A percentile compares a stretch with the other conserved stretches of the same genome.
Evolutionary conservation across 1,140 invertebrate genomes (phyloP).

Genomic region (Drosophila funebris): DNA sequence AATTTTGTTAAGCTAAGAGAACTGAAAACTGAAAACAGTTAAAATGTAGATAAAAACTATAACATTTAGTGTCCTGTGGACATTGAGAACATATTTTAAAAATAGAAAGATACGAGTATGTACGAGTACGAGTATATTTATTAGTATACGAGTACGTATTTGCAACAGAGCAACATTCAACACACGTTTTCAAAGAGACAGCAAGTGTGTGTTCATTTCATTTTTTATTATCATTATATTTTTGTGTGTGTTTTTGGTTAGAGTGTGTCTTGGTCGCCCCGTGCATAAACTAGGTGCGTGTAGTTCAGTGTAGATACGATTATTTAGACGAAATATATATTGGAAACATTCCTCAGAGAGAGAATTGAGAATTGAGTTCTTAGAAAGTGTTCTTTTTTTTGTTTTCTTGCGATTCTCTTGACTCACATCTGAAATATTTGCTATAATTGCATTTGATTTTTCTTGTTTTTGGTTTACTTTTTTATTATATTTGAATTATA

Average conservation of each 20-base stretch:
- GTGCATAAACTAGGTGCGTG: constrained; percentile 46
- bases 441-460: not conserved
- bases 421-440: constrained; percentile 6
- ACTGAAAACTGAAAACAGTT: constrained; percentile 41
- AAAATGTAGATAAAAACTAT: not conserved
- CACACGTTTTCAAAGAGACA: constrained; percentile 61
- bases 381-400: not conserved
- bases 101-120: constrained; percentile 3
- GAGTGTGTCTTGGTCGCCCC: constrained; percentile 36
- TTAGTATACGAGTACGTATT: constrained; percentile 7
- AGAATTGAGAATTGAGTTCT: not conserved
- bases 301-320: not conserved
- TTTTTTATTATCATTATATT: not conserved
- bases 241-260: not conserved
- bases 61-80: constrained; percentile 19
- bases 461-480: constrained; percentile 36
- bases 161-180: constrained; percentile 68
- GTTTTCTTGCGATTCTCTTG: constrained; percentile 3
- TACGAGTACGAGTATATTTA: constrained; percentile 1
- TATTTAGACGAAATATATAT: no score
- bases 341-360: not conserved
- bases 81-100: not conserved
- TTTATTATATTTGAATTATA: constrained; percentile 28
- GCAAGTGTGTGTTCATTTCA: constrained; percentile 27
- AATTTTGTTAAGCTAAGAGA: constrained; percentile 16